phyloP scores from a whole-genome alignment of 2,797 vertebrate species.

The Microchirus variegatus region DNA sequence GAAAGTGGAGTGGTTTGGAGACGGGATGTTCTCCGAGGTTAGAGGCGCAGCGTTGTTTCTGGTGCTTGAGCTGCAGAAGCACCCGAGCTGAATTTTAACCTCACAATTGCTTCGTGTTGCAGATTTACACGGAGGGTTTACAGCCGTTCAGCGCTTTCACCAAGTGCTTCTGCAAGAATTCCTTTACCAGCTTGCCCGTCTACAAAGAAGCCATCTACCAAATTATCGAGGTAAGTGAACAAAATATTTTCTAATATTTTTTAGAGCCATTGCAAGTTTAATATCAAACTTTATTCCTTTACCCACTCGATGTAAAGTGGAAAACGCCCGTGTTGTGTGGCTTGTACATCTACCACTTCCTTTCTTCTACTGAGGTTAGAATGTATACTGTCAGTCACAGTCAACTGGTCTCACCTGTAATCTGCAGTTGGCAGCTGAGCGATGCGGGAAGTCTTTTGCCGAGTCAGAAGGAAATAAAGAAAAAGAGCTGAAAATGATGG shows the following conservation, averaged over 20 bases:
- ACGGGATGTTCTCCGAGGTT: constrained; percentile 85
- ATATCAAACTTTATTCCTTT: no score
- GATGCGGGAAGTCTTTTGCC: constrained; percentile 75
- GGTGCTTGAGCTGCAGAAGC: neutral
- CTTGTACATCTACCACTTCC: no score
- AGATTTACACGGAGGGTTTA: constrained; percentile 74
- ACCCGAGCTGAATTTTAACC: neutral
- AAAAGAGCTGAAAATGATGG: constrained; percentile 76
- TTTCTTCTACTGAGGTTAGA: no score
- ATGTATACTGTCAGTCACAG: no score
- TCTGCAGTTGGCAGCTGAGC: constrained; percentile 77
- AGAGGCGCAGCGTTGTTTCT: neutral
- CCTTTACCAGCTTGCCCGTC: constrained; percentile 71
- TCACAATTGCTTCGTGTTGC: constrained; percentile 15
- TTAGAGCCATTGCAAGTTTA: no score
- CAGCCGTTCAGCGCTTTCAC: constrained; percentile 66
- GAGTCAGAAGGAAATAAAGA: constrained; percentile 51
- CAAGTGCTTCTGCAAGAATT: constrained; percentile 78
- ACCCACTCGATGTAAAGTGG: no score
- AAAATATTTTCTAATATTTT: no score
- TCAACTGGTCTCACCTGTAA: neutral
- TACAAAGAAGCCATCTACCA: constrained; percentile 82
- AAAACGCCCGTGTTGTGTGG: no score
- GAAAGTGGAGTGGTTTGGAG: constrained; percentile 84
- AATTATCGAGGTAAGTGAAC: constrained; percentile 75